Conservation (phyloP, 2,888 invertebrate species). For the Calliscelio sp. region DNA sequence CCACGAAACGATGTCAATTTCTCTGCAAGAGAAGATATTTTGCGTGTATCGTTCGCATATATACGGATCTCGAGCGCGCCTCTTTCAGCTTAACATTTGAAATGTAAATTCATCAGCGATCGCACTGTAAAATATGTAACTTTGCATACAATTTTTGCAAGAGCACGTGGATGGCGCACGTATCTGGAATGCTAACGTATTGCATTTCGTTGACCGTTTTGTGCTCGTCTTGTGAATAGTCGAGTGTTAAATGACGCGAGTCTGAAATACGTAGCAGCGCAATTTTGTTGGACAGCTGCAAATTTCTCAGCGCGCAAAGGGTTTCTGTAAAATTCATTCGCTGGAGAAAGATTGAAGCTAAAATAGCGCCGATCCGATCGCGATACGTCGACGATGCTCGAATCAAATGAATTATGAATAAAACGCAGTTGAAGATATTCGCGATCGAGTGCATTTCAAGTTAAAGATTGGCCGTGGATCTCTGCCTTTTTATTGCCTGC, state of each 20-base stretch:
- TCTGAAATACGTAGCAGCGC: slow-evolving; percentile 59
- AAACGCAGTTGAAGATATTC: slow-evolving; percentile 68
- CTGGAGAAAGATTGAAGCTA: slow-evolving; percentile 59
- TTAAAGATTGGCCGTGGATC: slow-evolving; percentile 58
- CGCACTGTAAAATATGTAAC: slow-evolving; percentile 50
- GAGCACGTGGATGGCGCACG: slow-evolving; percentile 9
- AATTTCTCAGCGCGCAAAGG: slow-evolving; percentile 67
- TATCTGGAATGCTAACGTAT: slow-evolving; percentile 58
- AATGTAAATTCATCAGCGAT: slow-evolving; percentile 65
- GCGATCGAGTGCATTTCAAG: slow-evolving; percentile 65
- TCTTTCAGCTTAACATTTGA: slow-evolving; percentile 45
- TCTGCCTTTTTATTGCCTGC: slow-evolving; percentile 53
- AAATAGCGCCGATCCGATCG: slow-evolving; percentile 59
- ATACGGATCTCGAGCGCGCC: slow-evolving; percentile 8
- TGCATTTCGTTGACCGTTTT: slow-evolving; percentile 64
- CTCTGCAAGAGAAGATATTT: slow-evolving; percentile 44
- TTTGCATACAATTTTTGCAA: slow-evolving; percentile 51
- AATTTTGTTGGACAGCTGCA: slow-evolving; percentile 63
- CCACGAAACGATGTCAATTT: slow-evolving; percentile 36
- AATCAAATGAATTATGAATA: slow-evolving; percentile 74
- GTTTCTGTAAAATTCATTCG: slow-evolving; percentile 64
- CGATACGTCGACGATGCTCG: slow-evolving; percentile 59
- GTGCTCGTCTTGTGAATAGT: slow-evolving; percentile 48
- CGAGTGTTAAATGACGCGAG: slow-evolving; percentile 66
- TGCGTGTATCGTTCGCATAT: slow-evolving; percentile 38